A percentile compares a stretch with the other conserved stretches of the same genome.
These are phyloP conservation scores for Crypturellus undulatus DNA, from an alignment of 2,113 vertebrate species.

Conservation along the genomic window DNA sequence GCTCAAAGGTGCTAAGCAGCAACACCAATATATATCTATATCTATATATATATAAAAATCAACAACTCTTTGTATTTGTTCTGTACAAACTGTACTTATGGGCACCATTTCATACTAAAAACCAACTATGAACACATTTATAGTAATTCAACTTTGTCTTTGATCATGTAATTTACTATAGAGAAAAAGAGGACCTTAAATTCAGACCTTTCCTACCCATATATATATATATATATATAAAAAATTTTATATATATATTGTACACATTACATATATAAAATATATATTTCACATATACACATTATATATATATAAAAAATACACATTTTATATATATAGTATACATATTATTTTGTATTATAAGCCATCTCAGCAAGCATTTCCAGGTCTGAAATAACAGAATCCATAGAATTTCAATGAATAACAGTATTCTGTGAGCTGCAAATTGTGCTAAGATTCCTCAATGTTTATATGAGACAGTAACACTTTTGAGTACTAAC, in stretches of 20 bases:
- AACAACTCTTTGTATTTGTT: not conserved
- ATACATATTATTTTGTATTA: not conserved
- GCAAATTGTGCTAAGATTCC: not conserved
- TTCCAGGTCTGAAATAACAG: not conserved
- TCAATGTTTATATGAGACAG: not conserved
- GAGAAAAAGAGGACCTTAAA: not conserved
- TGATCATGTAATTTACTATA: not conserved
- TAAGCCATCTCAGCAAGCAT: not conserved
- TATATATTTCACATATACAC: too few relatives aligned
- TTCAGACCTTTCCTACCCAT: not conserved
- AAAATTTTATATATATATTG: too few relatives aligned
- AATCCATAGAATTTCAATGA: not conserved
- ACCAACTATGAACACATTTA: not conserved
- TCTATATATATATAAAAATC: not conserved
- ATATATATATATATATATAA: too few relatives aligned
- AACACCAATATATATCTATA: not conserved
- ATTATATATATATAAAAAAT: too few relatives aligned
- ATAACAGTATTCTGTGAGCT: not conserved
- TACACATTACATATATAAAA: too few relatives aligned
- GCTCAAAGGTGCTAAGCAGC: not conserved
- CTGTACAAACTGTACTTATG: not conserved
- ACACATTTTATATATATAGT: too few relatives aligned
- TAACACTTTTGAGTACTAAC: constrained; percentile 79
- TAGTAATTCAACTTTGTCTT: not conserved
- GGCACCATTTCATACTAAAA: not conserved